A percentile compares a stretch with the other conserved stretches of the same genome.
These are phyloP conservation scores for Prinia subflava DNA, from an alignment of 2,113 vertebrate genomes.

Conservation along the genomic window DNA sequence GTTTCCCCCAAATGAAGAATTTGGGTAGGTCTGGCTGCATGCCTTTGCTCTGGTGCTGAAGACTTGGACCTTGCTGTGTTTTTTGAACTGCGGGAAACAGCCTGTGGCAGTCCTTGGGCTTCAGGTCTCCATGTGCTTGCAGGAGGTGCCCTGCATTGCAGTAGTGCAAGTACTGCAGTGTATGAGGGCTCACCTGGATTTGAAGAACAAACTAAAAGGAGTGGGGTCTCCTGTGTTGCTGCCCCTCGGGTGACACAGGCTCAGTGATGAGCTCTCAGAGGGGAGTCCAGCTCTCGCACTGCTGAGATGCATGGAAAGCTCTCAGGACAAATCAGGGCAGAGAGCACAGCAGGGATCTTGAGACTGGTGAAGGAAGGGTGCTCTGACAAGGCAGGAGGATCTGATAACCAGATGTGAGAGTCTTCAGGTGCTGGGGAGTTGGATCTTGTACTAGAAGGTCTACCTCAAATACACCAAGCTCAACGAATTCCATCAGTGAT, in stretches of 20 bases:
- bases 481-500: background rate
- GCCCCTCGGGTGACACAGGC: background rate
- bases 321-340: background rate
- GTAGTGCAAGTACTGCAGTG: background rate
- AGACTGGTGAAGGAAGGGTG: background rate
- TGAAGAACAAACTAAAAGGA: background rate
- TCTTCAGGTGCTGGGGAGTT: background rate
- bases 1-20: background rate
- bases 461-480: background rate
- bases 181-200: background rate
- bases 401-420: background rate
- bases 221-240: background rate
- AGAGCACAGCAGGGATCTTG: background rate
- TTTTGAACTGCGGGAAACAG: background rate
- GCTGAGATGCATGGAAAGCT: background rate
- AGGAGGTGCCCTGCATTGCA: background rate
- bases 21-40: background rate
- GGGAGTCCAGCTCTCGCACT: background rate
- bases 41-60: background rate
- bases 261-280: background rate
- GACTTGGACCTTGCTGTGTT: background rate
- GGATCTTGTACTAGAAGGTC: background rate
- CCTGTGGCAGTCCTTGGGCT: background rate
- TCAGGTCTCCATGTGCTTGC: background rate
- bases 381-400: background rate